phyloP scores from a whole-genome alignment of 2,797 vertebrate species.

The Ateles fusciceps region DNA sequence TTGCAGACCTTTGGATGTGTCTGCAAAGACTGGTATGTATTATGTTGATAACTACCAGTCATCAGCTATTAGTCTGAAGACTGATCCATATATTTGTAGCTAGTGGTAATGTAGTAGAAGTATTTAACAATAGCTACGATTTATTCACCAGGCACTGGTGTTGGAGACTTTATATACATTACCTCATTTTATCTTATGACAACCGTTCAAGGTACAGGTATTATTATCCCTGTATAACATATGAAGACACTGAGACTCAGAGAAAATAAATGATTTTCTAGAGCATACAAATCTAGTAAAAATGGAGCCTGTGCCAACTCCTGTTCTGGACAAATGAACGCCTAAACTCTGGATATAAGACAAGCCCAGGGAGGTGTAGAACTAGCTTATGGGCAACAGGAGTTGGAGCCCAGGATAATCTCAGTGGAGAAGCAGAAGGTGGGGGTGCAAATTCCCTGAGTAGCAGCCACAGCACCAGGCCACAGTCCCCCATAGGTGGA shows the following conservation, averaged over 20 bases:
- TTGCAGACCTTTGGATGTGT: neutral
- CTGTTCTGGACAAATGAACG: neutral
- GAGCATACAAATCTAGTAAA: neutral
- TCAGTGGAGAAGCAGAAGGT: neutral
- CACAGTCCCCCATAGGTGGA: neutral
- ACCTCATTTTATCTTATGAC: slow-evolving; percentile 5
- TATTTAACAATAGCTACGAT: neutral
- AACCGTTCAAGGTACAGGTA: neutral
- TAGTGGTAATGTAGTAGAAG: neutral
- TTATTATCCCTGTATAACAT: neutral
- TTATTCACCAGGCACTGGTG: neutral
- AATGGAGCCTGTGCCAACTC: neutral
- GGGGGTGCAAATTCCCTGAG: neutral
- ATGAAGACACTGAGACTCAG: neutral
- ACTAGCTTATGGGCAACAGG: neutral
- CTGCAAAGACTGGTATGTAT: neutral
- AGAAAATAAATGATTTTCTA: neutral
- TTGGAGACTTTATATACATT: neutral
- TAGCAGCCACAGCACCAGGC: neutral
- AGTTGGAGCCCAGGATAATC: neutral
- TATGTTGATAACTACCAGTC: neutral
- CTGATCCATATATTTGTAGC: neutral
- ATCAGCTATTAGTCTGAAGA: neutral
- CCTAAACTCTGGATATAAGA: neutral
- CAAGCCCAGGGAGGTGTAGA: neutral